Evolutionary conservation across 2,888 invertebrate species (phyloP).

Genomic region (Diarsia dahlii): DNA sequence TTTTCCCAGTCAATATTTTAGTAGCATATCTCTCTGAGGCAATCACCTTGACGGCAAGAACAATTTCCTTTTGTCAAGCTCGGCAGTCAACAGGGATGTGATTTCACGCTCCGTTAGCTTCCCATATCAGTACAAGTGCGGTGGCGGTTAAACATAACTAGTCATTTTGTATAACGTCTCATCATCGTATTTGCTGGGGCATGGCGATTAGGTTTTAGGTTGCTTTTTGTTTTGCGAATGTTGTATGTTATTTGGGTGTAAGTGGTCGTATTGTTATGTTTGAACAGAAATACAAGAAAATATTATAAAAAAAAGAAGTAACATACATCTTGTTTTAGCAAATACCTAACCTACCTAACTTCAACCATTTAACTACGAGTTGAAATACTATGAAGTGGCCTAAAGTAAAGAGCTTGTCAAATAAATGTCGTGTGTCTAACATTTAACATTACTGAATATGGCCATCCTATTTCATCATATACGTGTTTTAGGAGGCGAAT

Average conservation of each 20-base stretch:
- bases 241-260: neutral
- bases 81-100: slow-evolving; percentile 75
- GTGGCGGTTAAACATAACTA: slow-evolving; percentile 58
- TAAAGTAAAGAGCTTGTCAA: neutral
- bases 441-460: too few relatives aligned
- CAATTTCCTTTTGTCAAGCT: slow-evolving; percentile 77
- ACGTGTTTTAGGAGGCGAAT: too few relatives aligned
- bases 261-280: neutral
- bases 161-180: slow-evolving; percentile 53
- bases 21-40: slow-evolving; percentile 68
- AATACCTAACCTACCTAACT: neutral
- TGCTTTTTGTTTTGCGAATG: slow-evolving; percentile 9
- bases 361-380: neutral
- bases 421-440: neutral
- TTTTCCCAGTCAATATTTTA: slow-evolving; percentile 59
- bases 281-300: too few relatives aligned
- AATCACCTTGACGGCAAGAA: slow-evolving; percentile 73
- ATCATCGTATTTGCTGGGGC: slow-evolving; percentile 56
- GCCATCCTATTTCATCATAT: too few relatives aligned
- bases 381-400: neutral
- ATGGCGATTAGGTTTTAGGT: slow-evolving; percentile 25
- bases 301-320: too few relatives aligned
- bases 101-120: slow-evolving; percentile 77
- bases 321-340: too few relatives aligned
- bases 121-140: slow-evolving; percentile 66